These are phyloP conservation scores for Tachysurus vachellii DNA, from an alignment of 2,113 vertebrate genomes.

Conservation along the genomic window DNA sequence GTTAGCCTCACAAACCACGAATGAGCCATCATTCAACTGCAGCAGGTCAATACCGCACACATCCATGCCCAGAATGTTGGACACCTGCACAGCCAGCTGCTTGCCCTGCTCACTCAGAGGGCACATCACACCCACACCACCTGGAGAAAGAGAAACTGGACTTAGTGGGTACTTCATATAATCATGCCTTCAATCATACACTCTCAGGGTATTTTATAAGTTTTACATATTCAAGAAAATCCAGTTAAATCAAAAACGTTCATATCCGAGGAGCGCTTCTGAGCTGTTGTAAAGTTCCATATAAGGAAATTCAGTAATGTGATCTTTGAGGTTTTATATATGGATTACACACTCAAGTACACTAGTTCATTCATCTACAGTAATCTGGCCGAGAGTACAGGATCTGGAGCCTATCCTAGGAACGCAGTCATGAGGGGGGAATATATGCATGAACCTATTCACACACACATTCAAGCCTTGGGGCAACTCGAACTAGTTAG, in stretches of 20 bases:
- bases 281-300: too few species aligned
- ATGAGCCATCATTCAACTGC: conserved; percentile 85
- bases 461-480: neutral
- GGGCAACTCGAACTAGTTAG: neutral
- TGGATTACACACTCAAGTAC: too few species aligned
- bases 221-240: neutral
- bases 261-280: too few species aligned
- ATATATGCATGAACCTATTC: neutral
- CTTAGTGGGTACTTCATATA: neutral
- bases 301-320: too few species aligned
- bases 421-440: neutral
- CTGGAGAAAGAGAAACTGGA: conserved; percentile 57
- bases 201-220: neutral
- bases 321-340: too few species aligned
- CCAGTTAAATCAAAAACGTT: too few species aligned
- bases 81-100: conserved; percentile 88
- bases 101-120: conserved; percentile 86
- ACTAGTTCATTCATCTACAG: neutral
- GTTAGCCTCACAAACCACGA: conserved; percentile 88
- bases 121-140: conserved; percentile 87
- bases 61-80: conserved; percentile 90
- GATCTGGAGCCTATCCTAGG: neutral
- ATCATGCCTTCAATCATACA: neutral
- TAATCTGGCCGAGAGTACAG: neutral
- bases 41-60: conserved; percentile 90